phyloP scores from a whole-genome alignment of 2,888 invertebrate genomes.

The Agrochola lychnidis region DNA sequence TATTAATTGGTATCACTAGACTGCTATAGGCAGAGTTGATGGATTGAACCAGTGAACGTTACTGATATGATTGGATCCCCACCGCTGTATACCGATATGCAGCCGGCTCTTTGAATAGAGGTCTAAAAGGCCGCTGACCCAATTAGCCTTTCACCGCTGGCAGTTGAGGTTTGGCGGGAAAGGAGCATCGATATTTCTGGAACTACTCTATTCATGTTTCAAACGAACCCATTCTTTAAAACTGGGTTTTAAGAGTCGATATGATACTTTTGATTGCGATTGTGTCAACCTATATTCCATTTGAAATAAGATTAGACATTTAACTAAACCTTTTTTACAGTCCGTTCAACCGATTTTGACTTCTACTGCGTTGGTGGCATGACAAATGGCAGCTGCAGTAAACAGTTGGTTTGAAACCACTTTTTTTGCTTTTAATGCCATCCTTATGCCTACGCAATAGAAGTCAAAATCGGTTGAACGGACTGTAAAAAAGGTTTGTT shows the following conservation, averaged over 20 bases:
- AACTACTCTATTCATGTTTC: background rate
- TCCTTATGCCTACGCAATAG: too few relatives aligned
- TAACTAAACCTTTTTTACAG: too few relatives aligned
- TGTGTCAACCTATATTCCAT: too few relatives aligned
- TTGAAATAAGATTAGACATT: too few relatives aligned
- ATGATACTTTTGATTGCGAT: too few relatives aligned
- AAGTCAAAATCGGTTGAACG: too few relatives aligned
- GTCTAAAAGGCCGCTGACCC: constrained; percentile 51
- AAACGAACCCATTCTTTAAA: background rate
- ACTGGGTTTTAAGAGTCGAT: background rate
- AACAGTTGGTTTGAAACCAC: too few relatives aligned
- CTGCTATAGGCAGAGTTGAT: constrained; percentile 29
- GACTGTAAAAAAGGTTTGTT: too few relatives aligned
- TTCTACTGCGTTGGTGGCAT: too few relatives aligned
- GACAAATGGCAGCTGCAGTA: too few relatives aligned
- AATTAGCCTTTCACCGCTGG: constrained; percentile 49
- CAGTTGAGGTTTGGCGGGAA: constrained; percentile 34
- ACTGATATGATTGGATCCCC: constrained; percentile 48
- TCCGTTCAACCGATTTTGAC: too few relatives aligned
- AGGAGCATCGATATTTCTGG: constrained; percentile 20
- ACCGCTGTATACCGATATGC: constrained; percentile 22
- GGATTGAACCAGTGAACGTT: constrained; percentile 48
- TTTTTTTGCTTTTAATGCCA: too few relatives aligned
- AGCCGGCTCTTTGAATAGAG: constrained; percentile 32
- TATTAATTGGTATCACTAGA: constrained; percentile 29